These are phyloP conservation scores for Sebastes fasciatus DNA, from an alignment of 2,113 vertebrate species.

Conservation along the genomic window DNA sequence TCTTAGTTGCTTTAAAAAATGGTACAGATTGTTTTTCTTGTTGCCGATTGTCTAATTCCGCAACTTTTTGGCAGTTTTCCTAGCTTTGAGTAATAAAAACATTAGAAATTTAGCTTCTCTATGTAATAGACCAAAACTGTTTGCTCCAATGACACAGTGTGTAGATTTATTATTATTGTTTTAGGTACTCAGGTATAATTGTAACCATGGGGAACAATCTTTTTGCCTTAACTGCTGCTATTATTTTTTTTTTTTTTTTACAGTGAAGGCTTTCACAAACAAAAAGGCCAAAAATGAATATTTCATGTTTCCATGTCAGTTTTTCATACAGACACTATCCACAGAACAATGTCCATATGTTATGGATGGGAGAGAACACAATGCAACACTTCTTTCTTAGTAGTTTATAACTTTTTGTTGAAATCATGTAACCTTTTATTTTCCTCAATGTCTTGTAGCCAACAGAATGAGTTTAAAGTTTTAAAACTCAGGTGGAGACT, in stretches of 20 bases:
- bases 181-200: slow-evolving; percentile 79
- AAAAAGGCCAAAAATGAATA: slow-evolving; percentile 63
- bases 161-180: slow-evolving; percentile 48
- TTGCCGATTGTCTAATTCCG: slow-evolving; percentile 27
- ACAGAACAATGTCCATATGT: slow-evolving; percentile 23
- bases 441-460: slow-evolving; percentile 40
- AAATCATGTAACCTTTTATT: slow-evolving; percentile 24
- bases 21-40: slow-evolving; percentile 21
- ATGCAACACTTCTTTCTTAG: slow-evolving; percentile 25
- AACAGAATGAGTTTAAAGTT: slow-evolving; percentile 40
- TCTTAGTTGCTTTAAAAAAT: slow-evolving; percentile 39
- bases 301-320: slow-evolving; percentile 30
- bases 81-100: slow-evolving; percentile 34
- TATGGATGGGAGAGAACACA: slow-evolving; percentile 20
- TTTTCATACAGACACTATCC: slow-evolving; percentile 11
- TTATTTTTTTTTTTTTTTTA: slow-evolving; percentile 53
- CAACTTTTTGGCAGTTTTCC: slow-evolving; percentile 34
- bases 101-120: slow-evolving; percentile 33
- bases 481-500: slow-evolving; percentile 57
- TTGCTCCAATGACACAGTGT: slow-evolving; percentile 39
- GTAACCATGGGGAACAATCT: slow-evolving; percentile 72
- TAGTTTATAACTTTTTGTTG: slow-evolving; percentile 31
- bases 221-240: slow-evolving; percentile 80
- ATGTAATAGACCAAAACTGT: slow-evolving; percentile 62
- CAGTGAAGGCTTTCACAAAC: slow-evolving; percentile 53